phyloP scores from a whole-genome alignment of 2,113 vertebrate species.

The Ardeotis arabs region DNA sequence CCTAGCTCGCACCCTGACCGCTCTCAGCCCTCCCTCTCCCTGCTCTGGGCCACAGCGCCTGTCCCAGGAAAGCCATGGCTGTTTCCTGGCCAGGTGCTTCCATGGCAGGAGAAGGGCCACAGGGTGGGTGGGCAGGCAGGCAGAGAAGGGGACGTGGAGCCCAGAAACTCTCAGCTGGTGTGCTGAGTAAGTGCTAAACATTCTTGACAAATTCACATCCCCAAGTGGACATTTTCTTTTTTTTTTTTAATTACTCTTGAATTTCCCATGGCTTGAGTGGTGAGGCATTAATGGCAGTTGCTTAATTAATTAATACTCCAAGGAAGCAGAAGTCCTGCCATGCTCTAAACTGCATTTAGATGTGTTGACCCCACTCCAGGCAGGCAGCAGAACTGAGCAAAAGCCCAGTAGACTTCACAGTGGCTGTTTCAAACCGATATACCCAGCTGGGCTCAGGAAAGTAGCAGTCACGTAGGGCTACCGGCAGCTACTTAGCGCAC shows the following conservation, averaged over 20 bases:
- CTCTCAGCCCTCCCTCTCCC: neutral
- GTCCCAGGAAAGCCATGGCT: neutral
- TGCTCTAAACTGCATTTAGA: neutral
- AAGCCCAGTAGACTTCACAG: neutral
- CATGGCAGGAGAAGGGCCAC: neutral
- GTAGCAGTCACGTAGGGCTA: neutral
- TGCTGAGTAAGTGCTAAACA: neutral
- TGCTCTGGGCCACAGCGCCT: neutral
- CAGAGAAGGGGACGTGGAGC: neutral
- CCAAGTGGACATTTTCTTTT: neutral
- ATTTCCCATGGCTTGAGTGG: neutral
- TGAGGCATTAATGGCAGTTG: neutral
- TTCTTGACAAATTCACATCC: neutral
- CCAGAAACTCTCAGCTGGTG: neutral
- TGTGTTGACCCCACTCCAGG: neutral
- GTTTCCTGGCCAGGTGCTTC: neutral
- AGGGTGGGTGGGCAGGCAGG: no score
- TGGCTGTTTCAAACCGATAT: neutral
- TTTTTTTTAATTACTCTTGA: neutral
- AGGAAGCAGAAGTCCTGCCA: neutral
- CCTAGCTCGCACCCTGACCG: neutral
- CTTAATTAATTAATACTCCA: conserved; percentile 39
- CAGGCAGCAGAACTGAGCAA: neutral
- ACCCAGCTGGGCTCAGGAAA: neutral
- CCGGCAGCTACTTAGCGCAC: neutral